Percentiles rank a stretch among this genome's conserved stretches.
These are phyloP conservation scores for Delia radicum DNA, from an alignment of 1,140 invertebrate species.

Conservation along the genomic window DNA sequence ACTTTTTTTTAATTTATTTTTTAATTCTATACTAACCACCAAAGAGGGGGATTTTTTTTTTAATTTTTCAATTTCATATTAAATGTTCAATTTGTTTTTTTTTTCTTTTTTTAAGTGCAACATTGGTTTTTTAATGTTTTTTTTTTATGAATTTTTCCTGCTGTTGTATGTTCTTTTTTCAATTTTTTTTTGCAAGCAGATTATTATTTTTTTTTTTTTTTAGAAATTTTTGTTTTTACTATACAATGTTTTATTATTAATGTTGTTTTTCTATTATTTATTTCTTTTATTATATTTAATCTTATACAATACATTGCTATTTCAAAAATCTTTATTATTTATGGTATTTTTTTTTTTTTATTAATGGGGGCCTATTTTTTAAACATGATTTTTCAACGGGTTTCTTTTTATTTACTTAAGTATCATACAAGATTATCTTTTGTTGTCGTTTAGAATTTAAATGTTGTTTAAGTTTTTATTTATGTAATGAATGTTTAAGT, in stretches of 20 bases:
- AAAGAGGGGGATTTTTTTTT: constrained; percentile 37
- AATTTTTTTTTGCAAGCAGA: not conserved
- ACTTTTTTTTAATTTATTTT: constrained; percentile 5
- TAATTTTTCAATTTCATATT: constrained; percentile 28
- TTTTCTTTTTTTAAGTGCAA: constrained; percentile 8
- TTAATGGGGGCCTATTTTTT: constrained; percentile 16
- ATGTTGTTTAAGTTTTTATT: not conserved
- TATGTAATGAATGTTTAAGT: not conserved
- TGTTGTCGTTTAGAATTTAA: not conserved
- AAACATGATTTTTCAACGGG: constrained; percentile 17
- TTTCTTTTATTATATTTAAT: constrained; percentile 23
- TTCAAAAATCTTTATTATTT: constrained; percentile 19
- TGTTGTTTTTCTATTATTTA: not conserved
- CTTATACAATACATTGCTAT: constrained; percentile 26
- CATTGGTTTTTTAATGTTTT: constrained; percentile 15
- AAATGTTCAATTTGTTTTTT: not conserved
- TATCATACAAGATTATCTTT: constrained; percentile 4
- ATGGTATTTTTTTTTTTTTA: not conserved
- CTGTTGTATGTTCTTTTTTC: not conserved
- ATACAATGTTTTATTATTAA: constrained; percentile 7
- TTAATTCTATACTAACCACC: constrained; percentile 45
- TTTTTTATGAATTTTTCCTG: not conserved
- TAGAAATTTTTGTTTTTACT: constrained; percentile 16
- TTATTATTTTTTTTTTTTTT: not conserved
- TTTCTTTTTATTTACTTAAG: constrained; percentile 5